Percentiles rank a stretch among this genome's conserved stretches.
These are phyloP conservation scores for Campopleginae sp. DNA, from an alignment of 2,888 invertebrate species.

Conservation along the genomic window DNA sequence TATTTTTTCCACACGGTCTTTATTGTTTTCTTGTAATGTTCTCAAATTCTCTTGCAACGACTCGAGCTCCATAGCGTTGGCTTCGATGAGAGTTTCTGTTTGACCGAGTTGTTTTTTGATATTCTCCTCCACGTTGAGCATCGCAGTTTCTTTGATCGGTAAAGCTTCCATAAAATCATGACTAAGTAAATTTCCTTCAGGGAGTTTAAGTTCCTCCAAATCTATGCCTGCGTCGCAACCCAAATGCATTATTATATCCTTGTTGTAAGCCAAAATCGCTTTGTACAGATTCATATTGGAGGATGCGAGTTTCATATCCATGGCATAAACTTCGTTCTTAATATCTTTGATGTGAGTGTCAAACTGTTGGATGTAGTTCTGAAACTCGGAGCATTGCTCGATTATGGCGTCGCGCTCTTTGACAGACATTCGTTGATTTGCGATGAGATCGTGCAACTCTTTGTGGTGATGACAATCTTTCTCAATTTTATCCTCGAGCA, in stretches of 20 bases:
- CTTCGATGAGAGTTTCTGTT: slow-evolving; percentile 60
- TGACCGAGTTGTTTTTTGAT: slow-evolving; percentile 63
- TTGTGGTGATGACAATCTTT: slow-evolving; percentile 63
- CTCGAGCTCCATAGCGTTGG: slow-evolving; percentile 67
- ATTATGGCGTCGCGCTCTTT: slow-evolving; percentile 75
- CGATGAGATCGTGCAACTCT: slow-evolving; percentile 72
- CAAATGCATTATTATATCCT: slow-evolving; percentile 75
- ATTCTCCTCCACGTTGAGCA: slow-evolving; percentile 67
- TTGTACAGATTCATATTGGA: slow-evolving; percentile 75
- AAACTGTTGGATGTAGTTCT: slow-evolving; percentile 74
- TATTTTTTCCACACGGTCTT: slow-evolving; percentile 66
- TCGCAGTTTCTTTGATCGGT: slow-evolving; percentile 59
- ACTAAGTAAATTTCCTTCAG: slow-evolving; percentile 74
- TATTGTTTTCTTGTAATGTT: slow-evolving; percentile 67
- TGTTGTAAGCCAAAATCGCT: slow-evolving; percentile 77
- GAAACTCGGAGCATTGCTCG: slow-evolving; percentile 73
- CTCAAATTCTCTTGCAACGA: slow-evolving; percentile 69
- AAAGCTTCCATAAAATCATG: slow-evolving; percentile 71
- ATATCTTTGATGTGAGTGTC: slow-evolving; percentile 77
- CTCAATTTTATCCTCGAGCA: slow-evolving; percentile 69
- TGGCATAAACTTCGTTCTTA: slow-evolving; percentile 76
- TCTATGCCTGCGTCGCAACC: slow-evolving; percentile 66
- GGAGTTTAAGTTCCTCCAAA: slow-evolving; percentile 75
- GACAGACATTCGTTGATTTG: slow-evolving; percentile 77
- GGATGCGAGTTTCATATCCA: slow-evolving; percentile 77